phyloP scores from a whole-genome alignment of 2,888 invertebrate genomes.

The Chironomus tentans region DNA sequence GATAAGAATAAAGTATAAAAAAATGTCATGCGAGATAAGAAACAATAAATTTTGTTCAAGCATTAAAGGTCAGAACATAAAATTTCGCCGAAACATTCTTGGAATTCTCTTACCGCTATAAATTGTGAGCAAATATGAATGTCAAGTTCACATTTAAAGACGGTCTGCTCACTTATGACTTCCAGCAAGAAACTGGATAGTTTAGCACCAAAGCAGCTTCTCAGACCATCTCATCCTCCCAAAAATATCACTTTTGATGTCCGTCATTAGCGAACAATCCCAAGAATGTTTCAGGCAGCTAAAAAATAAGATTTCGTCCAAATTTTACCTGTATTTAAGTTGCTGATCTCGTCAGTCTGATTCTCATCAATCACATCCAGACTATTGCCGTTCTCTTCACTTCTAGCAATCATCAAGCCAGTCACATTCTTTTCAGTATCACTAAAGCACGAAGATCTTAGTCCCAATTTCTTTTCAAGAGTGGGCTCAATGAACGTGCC shows the following conservation, averaged over 20 bases:
- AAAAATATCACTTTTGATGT: too few species aligned
- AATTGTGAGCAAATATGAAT: too few species aligned
- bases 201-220: too few species aligned
- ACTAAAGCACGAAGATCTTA: conserved; percentile 61
- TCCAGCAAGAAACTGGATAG: too few species aligned
- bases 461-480: conserved; percentile 52
- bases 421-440: conserved; percentile 64
- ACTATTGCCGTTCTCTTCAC: conserved; percentile 17
- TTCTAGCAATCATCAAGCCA: conserved; percentile 56
- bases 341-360: neutral
- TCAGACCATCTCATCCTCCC: too few species aligned
- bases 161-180: too few species aligned
- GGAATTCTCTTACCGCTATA: too few species aligned
- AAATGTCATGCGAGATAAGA: neutral
- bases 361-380: neutral
- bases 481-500: conserved; percentile 69
- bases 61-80: neutral
- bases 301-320: too few species aligned
- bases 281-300: too few species aligned
- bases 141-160: too few species aligned
- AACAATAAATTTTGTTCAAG: neutral
- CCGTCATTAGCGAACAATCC: too few species aligned
- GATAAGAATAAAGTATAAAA: neutral
- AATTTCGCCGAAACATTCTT: neutral
- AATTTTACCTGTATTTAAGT: conserved; percentile 14